Evolutionary conservation across 2,797 vertebrate genomes (phyloP).

Genomic region (Hippoglossus hippoglossus): DNA sequence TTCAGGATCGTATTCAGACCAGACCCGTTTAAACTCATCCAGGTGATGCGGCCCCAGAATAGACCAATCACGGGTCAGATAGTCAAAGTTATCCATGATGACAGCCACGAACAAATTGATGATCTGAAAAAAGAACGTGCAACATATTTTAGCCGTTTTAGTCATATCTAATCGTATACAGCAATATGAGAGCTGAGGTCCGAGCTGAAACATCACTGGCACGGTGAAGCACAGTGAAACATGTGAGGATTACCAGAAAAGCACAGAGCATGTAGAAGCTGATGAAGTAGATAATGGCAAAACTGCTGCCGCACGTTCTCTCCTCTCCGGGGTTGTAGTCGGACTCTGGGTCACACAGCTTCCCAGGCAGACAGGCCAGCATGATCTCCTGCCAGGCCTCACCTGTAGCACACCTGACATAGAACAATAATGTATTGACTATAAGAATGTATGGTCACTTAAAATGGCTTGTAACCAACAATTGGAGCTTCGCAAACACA

Average conservation of each 20-base stretch:
- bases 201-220: not conserved
- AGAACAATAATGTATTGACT: not conserved
- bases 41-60: conserved; percentile 98
- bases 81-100: conserved; percentile 99
- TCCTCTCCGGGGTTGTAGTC: conserved; percentile 94
- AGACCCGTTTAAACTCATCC: conserved; percentile 99
- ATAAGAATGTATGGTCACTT: not conserved
- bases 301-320: conserved; percentile 93
- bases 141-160: not conserved
- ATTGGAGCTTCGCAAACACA: conserved; percentile 5
- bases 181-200: not conserved
- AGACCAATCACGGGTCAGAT: conserved; percentile 98
- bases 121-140: conserved; percentile 85
- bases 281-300: conserved; percentile 98
- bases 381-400: conserved; percentile 99
- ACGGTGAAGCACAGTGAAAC: not conserved
- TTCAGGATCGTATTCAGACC: conserved; percentile 99
- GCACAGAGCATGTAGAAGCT: conserved; percentile 99
- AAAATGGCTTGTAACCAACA: not conserved
- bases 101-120: conserved; percentile 99
- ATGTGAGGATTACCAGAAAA: conserved; percentile 88
- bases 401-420: conserved; percentile 93
- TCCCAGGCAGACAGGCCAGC: conserved; percentile 95
- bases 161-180: not conserved
- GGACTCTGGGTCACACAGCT: conserved; percentile 93